Evolutionary conservation across 2,113 vertebrate species (phyloP), one percentile per base, ranked within the genome.

Genomic region (Felis chaus): DNA sequence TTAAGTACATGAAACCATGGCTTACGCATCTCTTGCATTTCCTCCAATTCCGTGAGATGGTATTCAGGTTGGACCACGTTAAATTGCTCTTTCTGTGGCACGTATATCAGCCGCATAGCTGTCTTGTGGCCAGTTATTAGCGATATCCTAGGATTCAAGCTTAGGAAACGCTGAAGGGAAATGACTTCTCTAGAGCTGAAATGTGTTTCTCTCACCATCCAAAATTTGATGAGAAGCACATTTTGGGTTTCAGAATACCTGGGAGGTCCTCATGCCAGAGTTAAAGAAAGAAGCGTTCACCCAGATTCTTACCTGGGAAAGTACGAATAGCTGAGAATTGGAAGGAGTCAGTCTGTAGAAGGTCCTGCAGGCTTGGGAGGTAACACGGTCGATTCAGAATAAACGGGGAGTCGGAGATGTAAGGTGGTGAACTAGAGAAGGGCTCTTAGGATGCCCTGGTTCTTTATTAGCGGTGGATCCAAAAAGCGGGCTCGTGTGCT

Each of bases 401-500:
- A 12, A 65, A 36, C 48, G 2, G 5, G 9, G 55, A 27, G 71
- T 48, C 4, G 25, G 18, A 78, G 48, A 68, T 10, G 39, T 33
- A 10, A 76, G 85, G 36, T 50, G 29, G 27, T 21, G 16, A 53
- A 10, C 36, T 18, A 7, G 76, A 66, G 13, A 61, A 1, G 1
- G 31, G 19, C 21, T 27, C n/a, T 57, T 33, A 7, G 0, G 16
- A 0, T 12, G 27, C 48, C n/a, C 41, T 7, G 2, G 4, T 41
- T 33, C 53, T 39, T 45, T 41, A 7, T 21, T 8, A 2, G 65
- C 23, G 1, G 0, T 65, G 39, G 33, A 14, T 66, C 31, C 33
- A 1, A 45, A 13, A 16, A 3, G 13, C 7, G 19, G 71, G 4
- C 10, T 19, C 13, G 0, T 14, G 1, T 1, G 5, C 50, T 5